phyloP scores from a whole-genome alignment of 2,797 vertebrate species.

The Neomorphus geoffroyi region DNA sequence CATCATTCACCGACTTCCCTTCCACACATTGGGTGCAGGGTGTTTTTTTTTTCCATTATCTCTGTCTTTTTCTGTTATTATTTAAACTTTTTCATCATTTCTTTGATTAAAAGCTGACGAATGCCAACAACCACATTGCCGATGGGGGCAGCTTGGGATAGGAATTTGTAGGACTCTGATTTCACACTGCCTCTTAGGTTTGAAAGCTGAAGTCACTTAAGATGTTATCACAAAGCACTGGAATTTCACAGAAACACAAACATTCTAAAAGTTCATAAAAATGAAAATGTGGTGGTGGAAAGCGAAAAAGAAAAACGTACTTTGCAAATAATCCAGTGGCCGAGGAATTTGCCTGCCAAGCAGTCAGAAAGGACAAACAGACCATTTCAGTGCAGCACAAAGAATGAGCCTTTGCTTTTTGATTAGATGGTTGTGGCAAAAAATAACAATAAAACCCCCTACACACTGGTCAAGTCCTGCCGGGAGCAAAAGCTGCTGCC shows the following conservation, averaged over 20 bases:
- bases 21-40: accelerated
- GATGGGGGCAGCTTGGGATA: neutral
- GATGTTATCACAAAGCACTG: neutral
- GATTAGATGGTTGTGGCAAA: neutral
- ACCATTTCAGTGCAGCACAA: neutral
- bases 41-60: neutral
- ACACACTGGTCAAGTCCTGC: neutral
- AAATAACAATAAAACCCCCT: neutral
- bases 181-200: neutral
- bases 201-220: neutral
- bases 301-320: neutral
- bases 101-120: neutral
- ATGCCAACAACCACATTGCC: neutral
- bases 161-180: neutral
- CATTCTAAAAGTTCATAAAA: neutral
- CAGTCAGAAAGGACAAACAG: neutral
- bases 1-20: neutral
- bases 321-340: neutral
- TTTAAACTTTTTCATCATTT: neutral
- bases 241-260: neutral
- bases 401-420: neutral
- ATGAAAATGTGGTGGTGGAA: neutral
- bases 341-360: neutral
- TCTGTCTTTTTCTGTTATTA: neutral
- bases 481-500: slow-evolving; percentile 9